phyloP scores from a whole-genome alignment of 2,797 vertebrate genomes.

The Spinus pinus region DNA sequence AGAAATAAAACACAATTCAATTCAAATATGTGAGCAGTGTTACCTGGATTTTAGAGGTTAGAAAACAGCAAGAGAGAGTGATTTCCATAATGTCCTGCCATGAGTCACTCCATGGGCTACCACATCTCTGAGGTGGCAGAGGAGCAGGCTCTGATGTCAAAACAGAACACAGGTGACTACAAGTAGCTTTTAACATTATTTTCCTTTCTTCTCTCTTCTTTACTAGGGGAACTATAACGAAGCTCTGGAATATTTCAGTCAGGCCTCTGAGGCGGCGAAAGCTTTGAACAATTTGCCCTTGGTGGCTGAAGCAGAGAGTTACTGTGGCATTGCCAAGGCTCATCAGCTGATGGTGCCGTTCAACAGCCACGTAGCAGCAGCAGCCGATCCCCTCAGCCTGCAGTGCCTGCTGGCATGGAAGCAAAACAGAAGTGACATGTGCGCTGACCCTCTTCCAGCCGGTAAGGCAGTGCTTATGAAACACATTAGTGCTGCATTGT shows the following conservation, averaged over 20 bases:
- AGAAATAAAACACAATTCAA: neutral
- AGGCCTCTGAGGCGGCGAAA: slow-evolving; percentile 74
- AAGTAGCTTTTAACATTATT: neutral
- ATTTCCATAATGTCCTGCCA: neutral
- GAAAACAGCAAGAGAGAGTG: neutral
- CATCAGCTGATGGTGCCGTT: slow-evolving; percentile 72
- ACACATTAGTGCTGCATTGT: slow-evolving; percentile 61
- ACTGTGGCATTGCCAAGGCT: slow-evolving; percentile 74
- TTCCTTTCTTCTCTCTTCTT: slow-evolving; percentile 54
- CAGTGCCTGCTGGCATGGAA: slow-evolving; percentile 74
- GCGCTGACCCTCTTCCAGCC: slow-evolving; percentile 68
- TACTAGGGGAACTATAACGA: slow-evolving; percentile 78
- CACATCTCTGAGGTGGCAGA: neutral
- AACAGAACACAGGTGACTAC: neutral
- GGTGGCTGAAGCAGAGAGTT: slow-evolving; percentile 78
- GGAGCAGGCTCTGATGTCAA: neutral
- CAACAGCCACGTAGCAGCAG: slow-evolving; percentile 61
- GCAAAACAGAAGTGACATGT: slow-evolving; percentile 77
- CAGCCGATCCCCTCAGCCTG: slow-evolving; percentile 66
- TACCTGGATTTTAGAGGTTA: neutral
- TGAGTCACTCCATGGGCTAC: neutral
- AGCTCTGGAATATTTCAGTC: slow-evolving; percentile 76
- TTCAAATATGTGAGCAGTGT: neutral
- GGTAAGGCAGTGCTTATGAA: slow-evolving; percentile 76
- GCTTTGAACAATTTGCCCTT: slow-evolving; percentile 42